Evolutionary conservation across 2,888 invertebrate genomes (phyloP).

Genomic region (Hirtodrosophila duncani): DNA sequence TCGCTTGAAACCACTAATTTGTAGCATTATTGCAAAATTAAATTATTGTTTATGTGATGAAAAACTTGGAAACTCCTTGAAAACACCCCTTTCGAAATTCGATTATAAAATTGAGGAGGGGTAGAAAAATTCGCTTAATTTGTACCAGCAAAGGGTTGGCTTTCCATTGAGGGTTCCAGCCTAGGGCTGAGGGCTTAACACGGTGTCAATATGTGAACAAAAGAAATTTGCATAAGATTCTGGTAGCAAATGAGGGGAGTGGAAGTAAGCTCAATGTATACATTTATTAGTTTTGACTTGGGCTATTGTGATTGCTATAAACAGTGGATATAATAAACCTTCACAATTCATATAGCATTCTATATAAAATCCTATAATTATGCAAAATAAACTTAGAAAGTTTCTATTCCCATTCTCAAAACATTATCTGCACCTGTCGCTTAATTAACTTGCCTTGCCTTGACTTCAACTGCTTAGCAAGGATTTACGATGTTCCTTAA

Average conservation of each 20-base stretch:
- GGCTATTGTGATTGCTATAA: slow-evolving; percentile 12
- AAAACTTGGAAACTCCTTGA: no score
- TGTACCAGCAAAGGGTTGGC: slow-evolving; percentile 24
- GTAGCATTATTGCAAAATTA: slow-evolving; percentile 72
- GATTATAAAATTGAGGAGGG: slow-evolving; percentile 38
- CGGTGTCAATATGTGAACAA: slow-evolving; percentile 52
- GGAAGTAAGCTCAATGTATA: background rate
- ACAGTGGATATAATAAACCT: no score
- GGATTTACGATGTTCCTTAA: slow-evolving; percentile 58
- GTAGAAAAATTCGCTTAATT: slow-evolving; percentile 24
- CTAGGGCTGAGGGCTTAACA: background rate
- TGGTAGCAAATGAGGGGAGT: background rate
- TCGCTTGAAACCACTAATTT: slow-evolving; percentile 74
- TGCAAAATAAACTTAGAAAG: no score
- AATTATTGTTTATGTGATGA: slow-evolving; percentile 76
- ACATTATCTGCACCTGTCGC: slow-evolving; percentile 3
- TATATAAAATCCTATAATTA: no score
- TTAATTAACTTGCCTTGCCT: slow-evolving; percentile 30
- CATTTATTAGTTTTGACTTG: slow-evolving; percentile 47
- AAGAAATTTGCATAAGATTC: slow-evolving; percentile 42
- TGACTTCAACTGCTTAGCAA: slow-evolving; percentile 28
- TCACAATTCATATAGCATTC: background rate
- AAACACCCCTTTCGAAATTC: slow-evolving; percentile 32
- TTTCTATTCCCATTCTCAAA: no score
- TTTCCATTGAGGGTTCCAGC: slow-evolving; percentile 15